Evolutionary conservation across 2,888 invertebrate genomes (phyloP), one percentile per base, ranked within the genome.

Genomic region (Amitus sp.): DNA sequence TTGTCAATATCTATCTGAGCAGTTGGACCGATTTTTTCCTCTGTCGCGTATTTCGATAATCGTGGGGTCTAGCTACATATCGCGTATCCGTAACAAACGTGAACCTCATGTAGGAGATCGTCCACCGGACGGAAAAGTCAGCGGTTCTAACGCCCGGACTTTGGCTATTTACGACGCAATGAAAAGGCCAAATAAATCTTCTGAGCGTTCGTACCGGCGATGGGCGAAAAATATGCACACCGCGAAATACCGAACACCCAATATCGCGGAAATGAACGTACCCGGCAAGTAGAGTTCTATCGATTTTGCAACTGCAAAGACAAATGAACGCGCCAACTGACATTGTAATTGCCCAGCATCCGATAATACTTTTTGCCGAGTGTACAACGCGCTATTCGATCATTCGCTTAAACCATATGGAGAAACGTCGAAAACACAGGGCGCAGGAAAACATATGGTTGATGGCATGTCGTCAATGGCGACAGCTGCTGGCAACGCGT

Each of bases 11-110:
- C n/a, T n/a, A n/a, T n/a, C n/a, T n/a, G n/a, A n/a, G n/a, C n/a
- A n/a, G n/a, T n/a, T n/a, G n/a, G n/a, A n/a, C n/a, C n/a, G 54
- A 57, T 60, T 60, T 54, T 54, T 13, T 39, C 27, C 45, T 54
- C 59, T 59, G 49, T 27, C 40, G 37, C 30, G 30, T 40, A 46
- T 37, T 63, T 56, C 53, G 50, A 45, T 63, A 58, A 58, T 53
- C 62, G 58, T 45, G 43, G 51, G 57, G 54, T 53, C 62, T 58
- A 54, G 54, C 62, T 58, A 58, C 62, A 58, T 58, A 58, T 62
- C 58, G 62, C 58, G 54, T 54, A 62, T 50, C 33, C 62, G 51
- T 47, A 51, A 55, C 58, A 55, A 51, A 63, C 62, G 62, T 63
- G 62, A 63, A 58, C 51, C 55, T 55, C 62, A 58, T 58, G 58